Percentiles rank a stretch among this genome's conserved stretches.
Conservation (phyloP, 2,888 invertebrate species). For the Adela reaumurella region DNA sequence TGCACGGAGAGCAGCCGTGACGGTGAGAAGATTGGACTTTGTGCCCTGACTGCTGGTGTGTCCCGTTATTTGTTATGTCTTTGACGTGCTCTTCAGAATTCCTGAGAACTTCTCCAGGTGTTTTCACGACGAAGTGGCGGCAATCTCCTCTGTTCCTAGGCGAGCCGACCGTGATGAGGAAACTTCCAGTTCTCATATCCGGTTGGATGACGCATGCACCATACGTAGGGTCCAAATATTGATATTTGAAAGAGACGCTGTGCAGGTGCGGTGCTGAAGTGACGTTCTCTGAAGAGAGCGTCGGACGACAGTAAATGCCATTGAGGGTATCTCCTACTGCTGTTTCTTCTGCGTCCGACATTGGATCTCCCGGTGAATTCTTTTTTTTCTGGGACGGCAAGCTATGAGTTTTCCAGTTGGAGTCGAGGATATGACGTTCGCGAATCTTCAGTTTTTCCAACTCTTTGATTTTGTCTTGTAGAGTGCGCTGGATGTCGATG, state of each 20-base stretch:
- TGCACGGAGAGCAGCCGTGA: slow-evolving; percentile 69
- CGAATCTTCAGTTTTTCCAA: slow-evolving; percentile 76
- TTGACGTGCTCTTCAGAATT: slow-evolving; percentile 23
- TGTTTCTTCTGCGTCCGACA: slow-evolving; percentile 40
- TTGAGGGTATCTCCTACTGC: slow-evolving; percentile 46
- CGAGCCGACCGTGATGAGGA: slow-evolving; percentile 68
- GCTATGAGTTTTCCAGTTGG: slow-evolving; percentile 88
- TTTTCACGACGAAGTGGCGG: slow-evolving; percentile 65
- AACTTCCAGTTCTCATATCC: slow-evolving; percentile 63
- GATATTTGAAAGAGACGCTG: slow-evolving; percentile 56
- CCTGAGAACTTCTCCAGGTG: slow-evolving; percentile 31
- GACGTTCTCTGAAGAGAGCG: slow-evolving; percentile 79
- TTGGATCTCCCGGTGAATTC: slow-evolving; percentile 49
- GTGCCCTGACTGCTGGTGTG: slow-evolving; percentile 33
- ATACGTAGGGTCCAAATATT: slow-evolving; percentile 69
- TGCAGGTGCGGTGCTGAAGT: slow-evolving; percentile 43
- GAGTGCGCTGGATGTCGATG: slow-evolving; percentile 79
- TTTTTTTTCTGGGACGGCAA: slow-evolving; percentile 81
- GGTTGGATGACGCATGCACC: slow-evolving; percentile 68
- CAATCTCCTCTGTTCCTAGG: slow-evolving; percentile 64
- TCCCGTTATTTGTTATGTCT: slow-evolving; percentile 23
- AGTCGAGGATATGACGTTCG: slow-evolving; percentile 78
- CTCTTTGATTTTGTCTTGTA: slow-evolving; percentile 82
- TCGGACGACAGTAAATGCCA: slow-evolving; percentile 68
- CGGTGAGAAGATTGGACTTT: slow-evolving; percentile 27